These are phyloP conservation scores for Drosophila setosimentum DNA, from an alignment of 2,888 invertebrate genomes.

Conservation along the genomic window DNA sequence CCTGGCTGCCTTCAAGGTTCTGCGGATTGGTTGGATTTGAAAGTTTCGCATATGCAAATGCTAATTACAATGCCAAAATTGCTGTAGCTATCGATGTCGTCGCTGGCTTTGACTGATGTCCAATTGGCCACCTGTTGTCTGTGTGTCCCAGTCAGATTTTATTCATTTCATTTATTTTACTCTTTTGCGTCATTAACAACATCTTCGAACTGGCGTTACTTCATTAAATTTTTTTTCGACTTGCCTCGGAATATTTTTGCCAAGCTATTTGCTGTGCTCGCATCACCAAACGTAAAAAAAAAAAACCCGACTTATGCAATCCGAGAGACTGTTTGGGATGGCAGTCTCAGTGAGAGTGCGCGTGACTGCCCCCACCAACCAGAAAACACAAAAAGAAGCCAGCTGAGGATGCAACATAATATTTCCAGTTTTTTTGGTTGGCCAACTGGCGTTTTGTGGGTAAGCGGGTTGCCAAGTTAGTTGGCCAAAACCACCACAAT, in stretches of 20 bases:
- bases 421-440: constrained; percentile 62
- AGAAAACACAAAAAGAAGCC: constrained; percentile 46
- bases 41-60: constrained; percentile 68
- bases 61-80: constrained; percentile 55
- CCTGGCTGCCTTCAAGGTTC: constrained; percentile 56
- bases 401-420: constrained; percentile 62
- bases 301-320: constrained; percentile 71
- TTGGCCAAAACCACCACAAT: constrained; percentile 40
- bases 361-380: constrained; percentile 32
- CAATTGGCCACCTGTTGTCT: constrained; percentile 41
- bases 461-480: constrained; percentile 68
- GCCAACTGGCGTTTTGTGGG: constrained; percentile 57
- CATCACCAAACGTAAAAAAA: constrained; percentile 58
- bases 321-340: constrained; percentile 33
- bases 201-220: constrained; percentile 54
- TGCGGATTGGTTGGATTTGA: constrained; percentile 52
- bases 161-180: background rate
- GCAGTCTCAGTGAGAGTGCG: constrained; percentile 61
- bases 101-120: constrained; percentile 54
- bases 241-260: constrained; percentile 11
- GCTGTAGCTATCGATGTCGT: constrained; percentile 19
- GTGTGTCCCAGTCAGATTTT: background rate
- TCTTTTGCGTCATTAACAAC: constrained; percentile 24
- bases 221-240: constrained; percentile 25
- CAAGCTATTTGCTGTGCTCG: constrained; percentile 53